Conservation (phyloP, 2,797 vertebrate genomes). For the Darevskia mixta region DNA sequence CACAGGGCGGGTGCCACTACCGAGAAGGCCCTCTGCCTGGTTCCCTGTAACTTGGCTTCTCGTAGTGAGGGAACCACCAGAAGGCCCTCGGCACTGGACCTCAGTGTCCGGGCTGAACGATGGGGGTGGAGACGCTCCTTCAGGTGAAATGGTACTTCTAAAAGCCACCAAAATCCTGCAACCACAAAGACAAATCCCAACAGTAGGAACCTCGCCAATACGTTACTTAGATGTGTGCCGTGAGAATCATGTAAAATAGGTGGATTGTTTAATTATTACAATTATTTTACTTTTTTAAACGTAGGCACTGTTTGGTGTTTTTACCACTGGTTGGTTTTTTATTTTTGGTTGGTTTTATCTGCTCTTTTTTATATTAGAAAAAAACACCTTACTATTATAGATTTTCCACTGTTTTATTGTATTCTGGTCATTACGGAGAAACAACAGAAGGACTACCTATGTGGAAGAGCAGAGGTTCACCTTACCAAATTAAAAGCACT, state of each 20-base stretch:
- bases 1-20: too few relatives aligned
- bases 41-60: too few relatives aligned
- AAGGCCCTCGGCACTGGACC: too few relatives aligned
- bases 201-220: neutral
- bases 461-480: neutral
- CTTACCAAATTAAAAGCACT: neutral
- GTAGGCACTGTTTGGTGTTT: neutral
- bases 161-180: neutral
- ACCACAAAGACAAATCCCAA: neutral
- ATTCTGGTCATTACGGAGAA: neutral
- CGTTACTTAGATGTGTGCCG: neutral
- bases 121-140: too few relatives aligned
- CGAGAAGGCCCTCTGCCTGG: too few relatives aligned
- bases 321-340: neutral
- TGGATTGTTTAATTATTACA: neutral
- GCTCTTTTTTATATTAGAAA: neutral
- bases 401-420: neutral
- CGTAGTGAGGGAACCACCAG: too few relatives aligned
- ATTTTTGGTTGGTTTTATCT: neutral
- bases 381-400: neutral
- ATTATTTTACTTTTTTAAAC: neutral
- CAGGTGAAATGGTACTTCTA: too few relatives aligned
- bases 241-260: neutral
- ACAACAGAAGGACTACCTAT: neutral
- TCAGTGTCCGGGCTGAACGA: too few relatives aligned